Base-by-base conservation (phyloP, 2,797 vertebrate species). In the Acrossocheilus wenchowensis region DNA sequence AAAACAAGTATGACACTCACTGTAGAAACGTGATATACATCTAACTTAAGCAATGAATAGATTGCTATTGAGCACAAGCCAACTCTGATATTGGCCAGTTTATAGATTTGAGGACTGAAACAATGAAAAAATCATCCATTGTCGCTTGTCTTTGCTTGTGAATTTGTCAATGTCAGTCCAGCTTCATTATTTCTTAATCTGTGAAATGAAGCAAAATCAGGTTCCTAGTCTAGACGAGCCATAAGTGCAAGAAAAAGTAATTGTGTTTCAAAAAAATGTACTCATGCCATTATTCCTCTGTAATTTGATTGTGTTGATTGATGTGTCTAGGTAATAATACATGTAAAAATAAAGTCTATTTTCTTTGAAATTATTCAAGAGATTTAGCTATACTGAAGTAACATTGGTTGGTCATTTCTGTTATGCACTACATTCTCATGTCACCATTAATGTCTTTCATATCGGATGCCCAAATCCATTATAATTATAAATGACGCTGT, bases 81-180 rank as follows among this genome's bases (percentile, higher is more conserved):
- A 78, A 43, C 34, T 78, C 74, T 54, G 10, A 69, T 84, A 68
- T 84, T 78, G 83, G 74, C 45, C 48, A 84, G 60, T 78, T 84
- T 78, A 84, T 84, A 50, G 43, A 66, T 84, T 78, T 68, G 57
- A 84, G 30, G 45, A 39, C 74, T 43, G 23, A 84, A 48, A 69
- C 34, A 68, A 78, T 54, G 15, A 69, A 88, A 87, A 64, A 90
- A 66, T 23, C 48, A 90, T 90, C 62, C 69, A 92, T 91, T 86
- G 90, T 83, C 54, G 39, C 81, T 74, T 52, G 86, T 79, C 90
- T 87, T 62, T 43, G 41, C 41, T 71, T 88, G 78, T 86, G 75
- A 81, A 86, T 88, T 86, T 89, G 88, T 74, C 73, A 84, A 82
- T 60, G 90, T 73, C 48, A 79, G 86, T 84, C 87, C 85, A 90